phyloP scores from a whole-genome alignment of 2,888 invertebrate species.

The Philonicus albiceps region DNA sequence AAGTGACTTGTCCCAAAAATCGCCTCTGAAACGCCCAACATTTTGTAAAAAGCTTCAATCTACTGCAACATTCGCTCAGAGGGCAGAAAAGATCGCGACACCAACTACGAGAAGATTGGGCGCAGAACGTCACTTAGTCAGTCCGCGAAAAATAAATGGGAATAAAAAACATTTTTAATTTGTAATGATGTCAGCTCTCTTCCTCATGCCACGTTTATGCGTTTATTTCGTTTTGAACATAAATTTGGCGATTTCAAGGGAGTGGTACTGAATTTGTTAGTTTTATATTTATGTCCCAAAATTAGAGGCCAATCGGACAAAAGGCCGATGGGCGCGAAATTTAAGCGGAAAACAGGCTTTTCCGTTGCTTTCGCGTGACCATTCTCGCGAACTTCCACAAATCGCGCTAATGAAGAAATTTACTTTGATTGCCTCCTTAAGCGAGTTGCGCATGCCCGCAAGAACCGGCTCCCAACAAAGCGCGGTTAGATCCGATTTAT shows the following conservation, averaged over 20 bases:
- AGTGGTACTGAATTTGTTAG: neutral
- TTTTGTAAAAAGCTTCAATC: neutral
- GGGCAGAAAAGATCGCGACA: neutral
- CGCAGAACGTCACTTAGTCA: neutral
- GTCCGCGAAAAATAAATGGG: neutral
- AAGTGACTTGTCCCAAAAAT: neutral
- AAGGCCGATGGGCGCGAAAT: neutral
- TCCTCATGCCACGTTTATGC: neutral
- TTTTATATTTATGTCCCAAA: neutral
- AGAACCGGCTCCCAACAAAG: conserved; percentile 4
- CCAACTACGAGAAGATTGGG: neutral
- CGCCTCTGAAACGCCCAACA: neutral
- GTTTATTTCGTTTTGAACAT: neutral
- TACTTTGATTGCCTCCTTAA: neutral
- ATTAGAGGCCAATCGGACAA: neutral
- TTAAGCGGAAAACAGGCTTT: neutral
- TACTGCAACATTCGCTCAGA: neutral
- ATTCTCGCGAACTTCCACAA: neutral
- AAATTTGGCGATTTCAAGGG: neutral
- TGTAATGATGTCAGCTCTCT: neutral
- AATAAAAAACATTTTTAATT: neutral
- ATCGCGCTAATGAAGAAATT: neutral
- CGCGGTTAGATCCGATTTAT: neutral
- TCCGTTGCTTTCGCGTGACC: neutral
- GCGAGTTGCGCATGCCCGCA: neutral